Base-by-base conservation (phyloP, 2,888 invertebrate species). In the Zygaena filipendulae region DNA sequence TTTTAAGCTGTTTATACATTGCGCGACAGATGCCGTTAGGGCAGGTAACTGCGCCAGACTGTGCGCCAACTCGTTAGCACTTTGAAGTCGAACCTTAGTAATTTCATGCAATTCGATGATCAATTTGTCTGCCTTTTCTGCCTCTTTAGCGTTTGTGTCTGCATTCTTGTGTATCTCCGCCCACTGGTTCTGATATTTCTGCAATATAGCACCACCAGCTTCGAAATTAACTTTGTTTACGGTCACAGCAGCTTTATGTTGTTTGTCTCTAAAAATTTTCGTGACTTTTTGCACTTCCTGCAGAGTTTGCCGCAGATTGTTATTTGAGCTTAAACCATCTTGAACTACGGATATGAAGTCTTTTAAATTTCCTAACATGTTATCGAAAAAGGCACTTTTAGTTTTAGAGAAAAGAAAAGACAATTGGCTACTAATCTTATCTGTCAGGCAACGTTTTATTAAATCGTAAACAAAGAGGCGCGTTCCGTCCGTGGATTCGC, bases 131-230 rank as follows among this genome's bases (percentile, higher is more conserved):
- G 82, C 68, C 33, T 72, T 59, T 3, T 83, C 83, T 2, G 85
- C 87, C 25, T 74, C 74, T 45, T 68, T 82, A 5, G 89, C 88
- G 52, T 88, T 91, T 27, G 72, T 77, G 43, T 90, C 89, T 2
- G 88, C 86, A 33, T 84, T 75, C 38, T 82, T 79, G 41, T 90
- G 90, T 23, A 90, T 54, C 43, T 86, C 84, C 10, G 82, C 84
- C 91, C 91, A 91, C 36, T 87, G 77, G 24, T 84, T 70, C 56
- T 90, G 88, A 59, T 87, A 90, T 58, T 87, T 85, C 37, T 84
- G 83, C 25, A 91, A 59, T 35, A 90, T 64, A 37, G 84, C 85
- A 16, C 85, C 85, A 3, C 90, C 91, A 41, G 87, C 88, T 48
- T 85, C 82, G 27, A 64, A 77, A 40, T 74, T 72, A 1, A 75